Conservation (phyloP, 2,113 vertebrate species). For the western clawed frog (Xenopus tropicalis) region UCB_Xtro_10.0 CM004446.2:108233001-108233500, state of each 20-base stretch:
- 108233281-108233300: constrained; percentile 26
- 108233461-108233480: too few relatives aligned
- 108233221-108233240: constrained; percentile 39
- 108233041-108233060: constrained; percentile 46
- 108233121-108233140: constrained; percentile 39
- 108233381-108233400: too few relatives aligned
- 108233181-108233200: constrained; percentile 43
- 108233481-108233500: too few relatives aligned
- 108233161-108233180: constrained; percentile 43
- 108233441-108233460: neutral
- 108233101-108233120: constrained; percentile 27
- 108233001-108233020: constrained; percentile 41
- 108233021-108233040: constrained; percentile 41
- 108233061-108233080: constrained; percentile 42
- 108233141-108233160: constrained; percentile 42
- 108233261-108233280: constrained; percentile 15
- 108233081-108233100: constrained; percentile 44
- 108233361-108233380: neutral
- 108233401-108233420: neutral
- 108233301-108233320: constrained; percentile 31
- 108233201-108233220: constrained; percentile 38
- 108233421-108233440: neutral
- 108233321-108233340: constrained; percentile 25
- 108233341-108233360: constrained; percentile 9
- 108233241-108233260: constrained; percentile 40